These are phyloP conservation scores for Pseudopodoces humilis DNA, from an alignment of 2,113 vertebrate species.

Conservation along the genomic window DNA sequence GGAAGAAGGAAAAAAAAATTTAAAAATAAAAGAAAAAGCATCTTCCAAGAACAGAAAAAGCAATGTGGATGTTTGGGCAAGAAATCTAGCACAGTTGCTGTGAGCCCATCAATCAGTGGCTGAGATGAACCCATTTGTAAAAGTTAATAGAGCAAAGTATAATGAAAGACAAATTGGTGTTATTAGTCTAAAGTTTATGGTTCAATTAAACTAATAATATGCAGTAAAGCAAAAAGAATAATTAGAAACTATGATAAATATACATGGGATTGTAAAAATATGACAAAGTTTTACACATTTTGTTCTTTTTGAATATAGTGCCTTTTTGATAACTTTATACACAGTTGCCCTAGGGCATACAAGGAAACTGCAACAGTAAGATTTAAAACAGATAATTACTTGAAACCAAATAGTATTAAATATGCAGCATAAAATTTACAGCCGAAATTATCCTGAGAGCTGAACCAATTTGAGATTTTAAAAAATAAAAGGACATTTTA, in stretches of 20 bases:
- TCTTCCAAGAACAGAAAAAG: background rate
- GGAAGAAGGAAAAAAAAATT: background rate
- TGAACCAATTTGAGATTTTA: background rate
- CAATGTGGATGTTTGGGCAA: background rate
- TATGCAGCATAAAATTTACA: constrained; percentile 25
- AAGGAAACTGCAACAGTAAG: background rate
- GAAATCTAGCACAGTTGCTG: background rate
- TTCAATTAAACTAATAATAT: constrained; percentile 55
- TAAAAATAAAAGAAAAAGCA: fast-evolving
- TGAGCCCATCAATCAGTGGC: constrained; percentile 16
- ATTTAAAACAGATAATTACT: background rate
- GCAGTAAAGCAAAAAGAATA: constrained; percentile 52
- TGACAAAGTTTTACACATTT: background rate
- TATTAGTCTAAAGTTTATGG: constrained; percentile 48
- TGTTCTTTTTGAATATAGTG: background rate
- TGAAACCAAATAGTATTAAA: constrained; percentile 39
- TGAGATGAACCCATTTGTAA: constrained; percentile 35
- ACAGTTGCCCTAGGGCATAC: constrained; percentile 45
- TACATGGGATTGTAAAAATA: constrained; percentile 20
- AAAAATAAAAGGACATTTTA: constrained; percentile 1
- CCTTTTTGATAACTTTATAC: background rate
- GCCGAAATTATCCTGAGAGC: background rate
- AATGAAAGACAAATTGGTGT: constrained; percentile 60
- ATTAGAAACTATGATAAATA: constrained; percentile 56
- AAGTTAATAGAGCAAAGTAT: constrained; percentile 63